Evolutionary conservation across 2,113 vertebrate species (phyloP).

Genomic region (Pedetes capensis): DNA sequence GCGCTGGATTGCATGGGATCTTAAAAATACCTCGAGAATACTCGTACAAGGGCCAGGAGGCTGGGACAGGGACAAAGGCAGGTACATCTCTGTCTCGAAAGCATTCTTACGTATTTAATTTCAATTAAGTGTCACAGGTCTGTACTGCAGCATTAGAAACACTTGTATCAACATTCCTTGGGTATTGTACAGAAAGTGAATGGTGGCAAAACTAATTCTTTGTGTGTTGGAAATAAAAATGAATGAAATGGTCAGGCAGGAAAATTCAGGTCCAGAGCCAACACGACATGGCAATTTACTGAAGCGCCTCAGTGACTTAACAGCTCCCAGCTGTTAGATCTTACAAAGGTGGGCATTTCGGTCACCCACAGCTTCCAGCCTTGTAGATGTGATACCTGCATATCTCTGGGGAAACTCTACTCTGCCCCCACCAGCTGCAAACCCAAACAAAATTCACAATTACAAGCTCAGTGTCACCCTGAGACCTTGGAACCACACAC

Average conservation of each 20-base stretch:
- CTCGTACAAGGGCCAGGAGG: background rate
- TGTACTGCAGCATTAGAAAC: conserved; percentile 52
- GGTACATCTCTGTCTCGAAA: conserved; percentile 56
- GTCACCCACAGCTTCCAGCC: background rate
- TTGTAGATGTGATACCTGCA: background rate
- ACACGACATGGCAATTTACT: background rate
- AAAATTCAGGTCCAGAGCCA: background rate
- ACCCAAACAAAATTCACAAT: conserved; percentile 45
- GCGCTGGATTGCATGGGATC: background rate
- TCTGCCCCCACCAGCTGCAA: background rate
- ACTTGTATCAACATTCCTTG: conserved; percentile 64
- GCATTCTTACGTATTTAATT: conserved; percentile 38
- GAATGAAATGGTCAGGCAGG: background rate
- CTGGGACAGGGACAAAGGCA: background rate
- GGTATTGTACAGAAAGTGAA: background rate
- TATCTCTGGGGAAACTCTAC: background rate
- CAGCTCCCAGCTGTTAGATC: background rate
- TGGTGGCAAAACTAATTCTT: background rate
- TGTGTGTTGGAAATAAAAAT: conserved; percentile 50
- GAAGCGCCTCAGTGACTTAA: background rate
- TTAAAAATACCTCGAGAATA: conserved; percentile 39
- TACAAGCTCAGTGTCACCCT: background rate
- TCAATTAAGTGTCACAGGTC: conserved; percentile 12
- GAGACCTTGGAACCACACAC: background rate
- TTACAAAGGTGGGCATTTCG: background rate